phyloP scores from a whole-genome alignment of 2,888 invertebrate genomes.

The Tipula vernalis region DNA sequence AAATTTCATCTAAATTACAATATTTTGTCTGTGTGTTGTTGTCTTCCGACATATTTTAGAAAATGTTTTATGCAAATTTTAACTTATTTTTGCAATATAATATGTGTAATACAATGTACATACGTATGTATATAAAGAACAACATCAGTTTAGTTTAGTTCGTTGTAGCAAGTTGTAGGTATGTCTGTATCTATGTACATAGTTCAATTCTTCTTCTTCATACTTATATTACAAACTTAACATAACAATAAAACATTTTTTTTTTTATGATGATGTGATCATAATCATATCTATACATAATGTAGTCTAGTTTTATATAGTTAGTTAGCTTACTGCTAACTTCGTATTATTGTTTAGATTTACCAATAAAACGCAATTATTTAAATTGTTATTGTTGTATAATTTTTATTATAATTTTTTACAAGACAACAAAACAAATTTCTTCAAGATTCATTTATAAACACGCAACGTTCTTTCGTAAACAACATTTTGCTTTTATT shows the following conservation, averaged over 20 bases:
- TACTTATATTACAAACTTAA: background rate
- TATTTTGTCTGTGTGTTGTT: background rate
- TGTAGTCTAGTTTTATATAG: background rate
- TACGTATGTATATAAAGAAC: background rate
- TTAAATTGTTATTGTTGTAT: background rate
- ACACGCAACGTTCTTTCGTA: background rate
- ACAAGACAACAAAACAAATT: background rate
- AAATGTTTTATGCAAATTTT: background rate
- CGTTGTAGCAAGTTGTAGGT: background rate
- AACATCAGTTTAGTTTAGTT: too few relatives aligned
- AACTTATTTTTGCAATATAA: background rate
- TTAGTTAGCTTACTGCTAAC: background rate
- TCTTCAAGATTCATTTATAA: background rate
- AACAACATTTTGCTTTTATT: background rate
- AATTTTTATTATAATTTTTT: background rate
- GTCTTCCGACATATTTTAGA: background rate
- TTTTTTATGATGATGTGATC: background rate
- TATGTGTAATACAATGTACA: background rate
- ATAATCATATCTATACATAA: background rate
- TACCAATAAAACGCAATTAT: background rate
- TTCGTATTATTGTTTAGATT: background rate
- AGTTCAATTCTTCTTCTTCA: background rate
- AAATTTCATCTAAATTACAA: background rate
- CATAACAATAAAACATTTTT: background rate
- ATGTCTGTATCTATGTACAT: background rate